These are phyloP conservation scores for Aselliscus stoliczkanus DNA, from an alignment of 2,797 vertebrate species.

Conservation along the genomic window DNA sequence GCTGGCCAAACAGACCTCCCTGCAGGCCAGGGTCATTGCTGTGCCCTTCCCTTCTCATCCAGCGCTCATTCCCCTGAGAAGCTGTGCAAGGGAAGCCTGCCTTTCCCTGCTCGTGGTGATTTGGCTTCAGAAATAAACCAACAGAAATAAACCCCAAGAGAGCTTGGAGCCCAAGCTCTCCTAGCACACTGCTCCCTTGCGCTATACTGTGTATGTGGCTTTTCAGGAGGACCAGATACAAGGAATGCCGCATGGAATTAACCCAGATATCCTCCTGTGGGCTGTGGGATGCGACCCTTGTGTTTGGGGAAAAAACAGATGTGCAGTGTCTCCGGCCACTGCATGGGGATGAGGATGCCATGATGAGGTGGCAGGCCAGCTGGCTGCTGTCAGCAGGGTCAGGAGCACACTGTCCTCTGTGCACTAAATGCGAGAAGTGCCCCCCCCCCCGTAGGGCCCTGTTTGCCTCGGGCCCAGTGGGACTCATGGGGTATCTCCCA, in stretches of 20 bases:
- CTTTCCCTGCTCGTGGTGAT: fast-evolving
- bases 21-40: not conserved
- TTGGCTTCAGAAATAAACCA: not conserved
- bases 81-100: not conserved
- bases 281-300: not conserved
- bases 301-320: too few relatives aligned
- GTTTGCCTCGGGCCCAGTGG: not conserved
- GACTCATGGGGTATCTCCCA: too few relatives aligned
- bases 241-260: not conserved
- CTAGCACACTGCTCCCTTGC: not conserved
- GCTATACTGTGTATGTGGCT: fast-evolving
- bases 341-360: not conserved
- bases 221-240: not conserved
- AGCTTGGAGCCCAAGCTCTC: not conserved
- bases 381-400: not conserved
- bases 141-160: too few relatives aligned
- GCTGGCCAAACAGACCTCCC: not conserved
- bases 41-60: not conserved
- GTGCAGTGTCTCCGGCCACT: fast-evolving
- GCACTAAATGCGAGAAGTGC: not conserved
- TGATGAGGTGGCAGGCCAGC: not conserved
- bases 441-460: too few relatives aligned
- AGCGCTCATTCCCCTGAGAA: not conserved
- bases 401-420: not conserved
- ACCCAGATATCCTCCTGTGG: not conserved